Percentiles rank a stretch among this genome's conserved stretches.
phyloP scores from a whole-genome alignment of 2,888 invertebrate genomes.

The Hesperia comma region DNA sequence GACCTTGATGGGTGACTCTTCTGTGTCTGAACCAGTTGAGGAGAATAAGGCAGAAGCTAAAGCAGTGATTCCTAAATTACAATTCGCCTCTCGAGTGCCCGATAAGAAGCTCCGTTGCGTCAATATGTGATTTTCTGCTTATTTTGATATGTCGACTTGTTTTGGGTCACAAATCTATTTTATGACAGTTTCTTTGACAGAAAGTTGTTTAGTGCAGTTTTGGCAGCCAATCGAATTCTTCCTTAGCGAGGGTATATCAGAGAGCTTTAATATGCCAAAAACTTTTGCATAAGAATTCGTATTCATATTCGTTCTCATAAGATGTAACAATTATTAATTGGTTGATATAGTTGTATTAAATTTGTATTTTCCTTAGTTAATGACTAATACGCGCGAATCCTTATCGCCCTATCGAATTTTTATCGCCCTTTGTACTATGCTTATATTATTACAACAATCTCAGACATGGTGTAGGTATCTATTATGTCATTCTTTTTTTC shows the following conservation, averaged over 20 bases:
- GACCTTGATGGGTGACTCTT: slow-evolving; percentile 76
- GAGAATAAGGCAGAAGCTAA: slow-evolving; percentile 66
- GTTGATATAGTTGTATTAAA: slow-evolving; percentile 4
- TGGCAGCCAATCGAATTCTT: slow-evolving; percentile 26
- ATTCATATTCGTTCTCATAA: slow-evolving; percentile 7
- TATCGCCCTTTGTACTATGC: no score
- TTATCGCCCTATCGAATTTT: no score
- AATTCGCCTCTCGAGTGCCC: slow-evolving; percentile 88
- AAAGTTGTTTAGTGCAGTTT: not conserved
- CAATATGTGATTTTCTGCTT: slow-evolving; percentile 86
- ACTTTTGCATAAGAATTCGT: slow-evolving; percentile 28
- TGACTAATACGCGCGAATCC: no score
- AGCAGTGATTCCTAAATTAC: slow-evolving; percentile 80
- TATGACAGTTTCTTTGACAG: slow-evolving; percentile 10
- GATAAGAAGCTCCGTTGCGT: slow-evolving; percentile 90
- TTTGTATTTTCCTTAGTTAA: not conserved
- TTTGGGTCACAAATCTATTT: slow-evolving; percentile 7
- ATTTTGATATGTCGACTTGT: not conserved
- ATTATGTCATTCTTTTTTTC: no score
- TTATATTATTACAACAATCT: no score
- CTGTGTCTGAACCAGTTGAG: slow-evolving; percentile 49
- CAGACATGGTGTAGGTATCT: no score
- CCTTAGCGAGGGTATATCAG: slow-evolving; percentile 14
- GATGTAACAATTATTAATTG: slow-evolving; percentile 13
- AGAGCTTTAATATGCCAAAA: slow-evolving; percentile 40